Conservation (phyloP, 1,140 invertebrate species). For the Drosophila athabasca region DNA sequence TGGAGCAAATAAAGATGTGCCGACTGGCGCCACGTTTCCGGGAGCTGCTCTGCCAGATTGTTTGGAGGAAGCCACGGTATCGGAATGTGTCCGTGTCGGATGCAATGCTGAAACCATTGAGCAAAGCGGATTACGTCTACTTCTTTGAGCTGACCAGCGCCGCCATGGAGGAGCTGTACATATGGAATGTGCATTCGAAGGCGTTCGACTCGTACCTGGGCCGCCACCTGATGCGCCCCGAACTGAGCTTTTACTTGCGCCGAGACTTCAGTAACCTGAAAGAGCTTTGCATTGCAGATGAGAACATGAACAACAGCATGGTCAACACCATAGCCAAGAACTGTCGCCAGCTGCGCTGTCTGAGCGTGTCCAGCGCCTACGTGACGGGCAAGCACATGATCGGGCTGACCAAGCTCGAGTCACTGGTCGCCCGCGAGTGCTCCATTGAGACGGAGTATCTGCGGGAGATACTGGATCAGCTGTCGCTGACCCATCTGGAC, state of each 20-base stretch:
- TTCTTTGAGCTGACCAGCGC: slow-evolving; percentile 65
- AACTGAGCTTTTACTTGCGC: slow-evolving; percentile 66
- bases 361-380: slow-evolving; percentile 65
- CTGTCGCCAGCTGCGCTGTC: slow-evolving; percentile 45
- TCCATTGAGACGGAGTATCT: slow-evolving; percentile 54
- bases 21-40: slow-evolving; percentile 50
- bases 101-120: slow-evolving; percentile 49
- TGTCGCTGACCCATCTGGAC: slow-evolving; percentile 55
- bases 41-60: slow-evolving; percentile 48
- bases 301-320: slow-evolving; percentile 70
- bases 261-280: slow-evolving; percentile 53
- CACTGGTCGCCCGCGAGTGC: slow-evolving; percentile 55
- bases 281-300: slow-evolving; percentile 59
- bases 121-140: slow-evolving; percentile 64
- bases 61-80: slow-evolving; percentile 64
- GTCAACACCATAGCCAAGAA: slow-evolving; percentile 56
- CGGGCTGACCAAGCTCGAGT: slow-evolving; percentile 38
- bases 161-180: slow-evolving; percentile 64
- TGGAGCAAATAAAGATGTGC: slow-evolving; percentile 68
- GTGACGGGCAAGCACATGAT: slow-evolving; percentile 60
- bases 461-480: slow-evolving; percentile 42
- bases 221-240: slow-evolving; percentile 61
- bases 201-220: slow-evolving; percentile 70
- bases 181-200: slow-evolving; percentile 60
- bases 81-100: slow-evolving; percentile 58